phyloP scores from a whole-genome alignment of 2,888 invertebrate species.

The Prionchulus punctatus region DNA sequence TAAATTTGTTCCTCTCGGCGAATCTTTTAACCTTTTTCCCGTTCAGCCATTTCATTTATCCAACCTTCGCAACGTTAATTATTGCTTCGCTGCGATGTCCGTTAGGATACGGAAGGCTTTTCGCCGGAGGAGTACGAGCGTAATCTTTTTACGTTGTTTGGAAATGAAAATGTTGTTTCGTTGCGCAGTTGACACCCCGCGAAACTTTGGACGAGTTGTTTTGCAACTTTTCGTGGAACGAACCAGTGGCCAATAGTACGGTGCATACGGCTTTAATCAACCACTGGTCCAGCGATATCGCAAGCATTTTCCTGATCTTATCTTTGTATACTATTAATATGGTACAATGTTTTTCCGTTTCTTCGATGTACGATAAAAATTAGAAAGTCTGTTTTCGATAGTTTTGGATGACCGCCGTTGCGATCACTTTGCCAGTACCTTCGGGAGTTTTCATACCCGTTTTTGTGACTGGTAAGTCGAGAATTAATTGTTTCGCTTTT shows the following conservation, averaged over 20 bases:
- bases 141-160: background rate
- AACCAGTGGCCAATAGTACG: constrained; percentile 59
- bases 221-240: constrained; percentile 80
- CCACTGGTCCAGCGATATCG: constrained; percentile 40
- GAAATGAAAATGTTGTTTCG: background rate
- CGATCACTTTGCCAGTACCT: constrained; percentile 89
- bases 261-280: background rate
- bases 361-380: too few relatives aligned
- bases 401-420: constrained; percentile 61
- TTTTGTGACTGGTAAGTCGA: constrained; percentile 58
- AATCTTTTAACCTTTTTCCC: too few relatives aligned
- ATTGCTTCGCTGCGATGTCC: constrained; percentile 78
- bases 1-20: too few relatives aligned
- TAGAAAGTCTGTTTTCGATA: constrained; percentile 38
- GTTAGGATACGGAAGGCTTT: constrained; percentile 71
- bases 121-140: constrained; percentile 37
- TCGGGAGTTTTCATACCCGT: constrained; percentile 96
- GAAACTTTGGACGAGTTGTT: constrained; percentile 60
- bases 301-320: constrained; percentile 69
- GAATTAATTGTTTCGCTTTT: too few relatives aligned
- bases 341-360: too few relatives aligned
- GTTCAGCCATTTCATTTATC: constrained; percentile 80
- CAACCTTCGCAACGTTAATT: constrained; percentile 66
- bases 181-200: constrained; percentile 37
- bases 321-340: constrained; percentile 65